Evolutionary conservation across 2,797 vertebrate species (phyloP), one percentile per base, ranked within the genome.

Genomic region (Nannoperca australis): DNA sequence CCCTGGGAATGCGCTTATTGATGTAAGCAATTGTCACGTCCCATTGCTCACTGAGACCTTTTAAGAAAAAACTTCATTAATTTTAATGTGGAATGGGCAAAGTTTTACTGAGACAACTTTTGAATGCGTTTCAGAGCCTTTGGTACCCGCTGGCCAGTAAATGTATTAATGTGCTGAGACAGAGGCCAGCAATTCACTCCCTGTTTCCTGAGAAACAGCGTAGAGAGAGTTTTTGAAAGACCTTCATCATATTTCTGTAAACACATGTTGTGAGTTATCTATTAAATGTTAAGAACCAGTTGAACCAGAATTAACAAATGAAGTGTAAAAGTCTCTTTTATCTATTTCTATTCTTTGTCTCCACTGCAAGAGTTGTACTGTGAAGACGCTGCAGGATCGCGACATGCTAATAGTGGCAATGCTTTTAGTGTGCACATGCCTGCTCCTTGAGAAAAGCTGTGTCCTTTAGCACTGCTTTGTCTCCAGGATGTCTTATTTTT

Each of bases 401-500:
- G 0, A 51, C n/a, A 24, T 24, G n/a, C 45, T 20, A 56, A 67
- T 38, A 34, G 24, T 63, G 14, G 3, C 32, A 66, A 63, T 9
- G 17, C 55, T 27, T 27, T 27, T 27, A 27, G 24, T 24, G 50
- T 27, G 50, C 47, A 38, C 0, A 1, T 50, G 40, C 45, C 36
- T 12, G 36, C 53, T 77, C 60, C 80, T 32, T 60, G 30, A 24
- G 40, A 59, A 77, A 49, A 58, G 64, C 61, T 70, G 20, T 69
- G 14, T 42, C 75, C 45, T 78, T 56, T 7, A 42, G 53, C 11
- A 18, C 4, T 42, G 4, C 40, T 30, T 70, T 53, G 71, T 73
- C 62, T 84, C 51, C 27, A 22, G 64, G 51, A 82, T 69, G 45
- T 62, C 36, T 65, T 76, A 70, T n/a, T 27, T 27, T 27, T 27